Evolutionary conservation across 2,113 vertebrate genomes (phyloP).

Genomic region (Lipophrys pholis): DNA sequence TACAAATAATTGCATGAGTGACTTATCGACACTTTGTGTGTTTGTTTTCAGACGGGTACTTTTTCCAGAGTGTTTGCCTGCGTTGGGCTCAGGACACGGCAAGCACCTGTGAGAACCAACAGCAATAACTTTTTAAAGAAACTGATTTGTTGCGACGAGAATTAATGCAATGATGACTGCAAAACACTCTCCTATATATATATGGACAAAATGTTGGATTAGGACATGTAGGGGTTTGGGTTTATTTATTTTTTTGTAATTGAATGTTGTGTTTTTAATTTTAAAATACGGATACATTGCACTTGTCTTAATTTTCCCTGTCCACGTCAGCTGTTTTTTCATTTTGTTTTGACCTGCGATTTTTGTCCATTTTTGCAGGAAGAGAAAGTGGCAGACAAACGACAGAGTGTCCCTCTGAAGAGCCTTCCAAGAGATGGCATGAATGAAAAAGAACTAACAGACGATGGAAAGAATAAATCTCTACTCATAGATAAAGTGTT

Average conservation of each 20-base stretch:
- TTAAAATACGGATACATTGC: too few relatives aligned
- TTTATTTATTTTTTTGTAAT: too few relatives aligned
- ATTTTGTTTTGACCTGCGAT: not conserved
- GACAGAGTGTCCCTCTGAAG: constrained; percentile 47
- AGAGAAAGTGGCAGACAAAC: constrained; percentile 6
- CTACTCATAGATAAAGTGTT: not conserved
- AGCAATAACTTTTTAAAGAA: constrained; percentile 27
- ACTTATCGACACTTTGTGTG: not conserved
- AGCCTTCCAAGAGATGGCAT: not conserved
- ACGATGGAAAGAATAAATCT: constrained; percentile 1
- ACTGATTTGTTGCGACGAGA: not conserved
- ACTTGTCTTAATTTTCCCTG: too few relatives aligned
- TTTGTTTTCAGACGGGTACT: constrained; percentile 24
- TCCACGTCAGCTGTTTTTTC: too few relatives aligned
- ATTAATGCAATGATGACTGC: too few relatives aligned
- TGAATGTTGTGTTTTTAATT: too few relatives aligned
- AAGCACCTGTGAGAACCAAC: not conserved
- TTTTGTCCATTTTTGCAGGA: constrained; percentile 46
- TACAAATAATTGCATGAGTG: not conserved
- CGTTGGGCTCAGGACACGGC: constrained; percentile 7
- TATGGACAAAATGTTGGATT: not conserved
- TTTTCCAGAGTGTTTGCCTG: constrained; percentile 17
- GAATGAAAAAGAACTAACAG: constrained; percentile 17
- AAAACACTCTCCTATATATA: not conserved
- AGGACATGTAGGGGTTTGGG: not conserved